Conservation (phyloP, 2,888 invertebrate species). For the Lobophora halterata region DNA sequence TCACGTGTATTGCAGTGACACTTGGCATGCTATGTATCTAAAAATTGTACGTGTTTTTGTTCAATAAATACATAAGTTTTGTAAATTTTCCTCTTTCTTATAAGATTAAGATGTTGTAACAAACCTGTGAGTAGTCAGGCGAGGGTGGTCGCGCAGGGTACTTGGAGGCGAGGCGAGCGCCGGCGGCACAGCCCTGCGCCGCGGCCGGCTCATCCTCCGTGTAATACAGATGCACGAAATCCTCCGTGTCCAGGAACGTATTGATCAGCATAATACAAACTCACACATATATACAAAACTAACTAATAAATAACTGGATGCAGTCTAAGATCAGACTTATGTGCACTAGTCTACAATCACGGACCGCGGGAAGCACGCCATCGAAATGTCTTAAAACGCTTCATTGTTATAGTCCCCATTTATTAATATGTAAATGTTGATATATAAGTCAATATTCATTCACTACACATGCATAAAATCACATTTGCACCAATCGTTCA, state of each 20-base stretch:
- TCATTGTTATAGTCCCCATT: constrained; percentile 54
- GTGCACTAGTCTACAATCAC: constrained; percentile 55
- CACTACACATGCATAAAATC: constrained; percentile 70
- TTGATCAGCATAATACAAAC: constrained; percentile 77
- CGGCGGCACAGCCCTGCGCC: constrained; percentile 70
- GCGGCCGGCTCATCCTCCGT: constrained; percentile 71
- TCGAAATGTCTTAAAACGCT: constrained; percentile 63
- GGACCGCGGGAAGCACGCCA: constrained; percentile 63
- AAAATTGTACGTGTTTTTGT: no score
- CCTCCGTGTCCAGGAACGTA: constrained; percentile 77
- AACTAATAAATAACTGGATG: constrained; percentile 65
- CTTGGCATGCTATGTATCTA: no score
- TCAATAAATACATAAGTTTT: no score
- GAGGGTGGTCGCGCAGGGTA: constrained; percentile 68
- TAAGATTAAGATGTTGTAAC: constrained; percentile 24
- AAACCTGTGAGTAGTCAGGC: constrained; percentile 70
- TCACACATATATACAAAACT: constrained; percentile 51
- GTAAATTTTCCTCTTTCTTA: neutral
- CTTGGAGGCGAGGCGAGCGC: constrained; percentile 73
- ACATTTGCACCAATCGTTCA: constrained; percentile 64
- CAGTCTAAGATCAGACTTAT: constrained; percentile 69
- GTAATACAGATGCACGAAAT: constrained; percentile 77
- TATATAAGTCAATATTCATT: constrained; percentile 60
- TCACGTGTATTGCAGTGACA: no score
- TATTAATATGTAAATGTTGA: constrained; percentile 25